These are phyloP conservation scores for Heterodera schachtii DNA, from an alignment of 1,140 invertebrate species.

Conservation along the genomic window DNA sequence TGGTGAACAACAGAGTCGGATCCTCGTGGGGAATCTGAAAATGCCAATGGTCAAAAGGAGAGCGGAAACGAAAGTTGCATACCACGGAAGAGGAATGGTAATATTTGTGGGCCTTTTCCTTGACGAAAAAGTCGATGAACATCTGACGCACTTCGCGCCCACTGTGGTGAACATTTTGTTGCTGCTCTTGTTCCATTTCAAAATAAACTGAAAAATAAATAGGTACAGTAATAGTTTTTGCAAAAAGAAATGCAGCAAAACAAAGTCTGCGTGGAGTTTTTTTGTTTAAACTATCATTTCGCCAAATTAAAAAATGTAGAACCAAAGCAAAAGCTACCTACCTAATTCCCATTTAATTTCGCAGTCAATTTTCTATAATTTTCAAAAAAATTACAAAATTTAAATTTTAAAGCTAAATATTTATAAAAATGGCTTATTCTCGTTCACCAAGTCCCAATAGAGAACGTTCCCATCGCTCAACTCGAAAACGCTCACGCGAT, in stretches of 20 bases:
- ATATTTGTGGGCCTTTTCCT: constrained; percentile 74
- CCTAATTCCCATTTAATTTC: no score
- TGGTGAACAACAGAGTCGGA: constrained; percentile 84
- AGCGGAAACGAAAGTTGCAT: not conserved
- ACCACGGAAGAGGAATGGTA: constrained; percentile 84
- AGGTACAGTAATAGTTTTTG: no score
- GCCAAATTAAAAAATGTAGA: no score
- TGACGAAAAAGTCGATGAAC: constrained; percentile 79
- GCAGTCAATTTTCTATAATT: no score
- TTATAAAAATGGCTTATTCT: no score
- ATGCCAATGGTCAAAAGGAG: not conserved
- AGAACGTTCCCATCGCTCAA: not conserved
- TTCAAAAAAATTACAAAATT: no score
- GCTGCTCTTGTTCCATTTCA: constrained; percentile 59
- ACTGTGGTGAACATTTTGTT: not conserved
- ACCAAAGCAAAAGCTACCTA: no score
- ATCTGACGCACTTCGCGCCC: constrained; percentile 65
- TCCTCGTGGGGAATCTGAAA: constrained; percentile 75
- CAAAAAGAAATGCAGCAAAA: no score
- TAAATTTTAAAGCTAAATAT: no score
- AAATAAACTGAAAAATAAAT: no score
- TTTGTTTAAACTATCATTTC: no score
- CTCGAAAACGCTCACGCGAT: constrained; percentile 10
- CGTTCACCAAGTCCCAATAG: not conserved
- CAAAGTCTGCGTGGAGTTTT: no score